A percentile compares a stretch with the other conserved stretches of the same genome.
These are phyloP conservation scores for Buphagus erythrorhynchus DNA, from an alignment of 2,797 vertebrate genomes.

Conservation along the genomic window DNA sequence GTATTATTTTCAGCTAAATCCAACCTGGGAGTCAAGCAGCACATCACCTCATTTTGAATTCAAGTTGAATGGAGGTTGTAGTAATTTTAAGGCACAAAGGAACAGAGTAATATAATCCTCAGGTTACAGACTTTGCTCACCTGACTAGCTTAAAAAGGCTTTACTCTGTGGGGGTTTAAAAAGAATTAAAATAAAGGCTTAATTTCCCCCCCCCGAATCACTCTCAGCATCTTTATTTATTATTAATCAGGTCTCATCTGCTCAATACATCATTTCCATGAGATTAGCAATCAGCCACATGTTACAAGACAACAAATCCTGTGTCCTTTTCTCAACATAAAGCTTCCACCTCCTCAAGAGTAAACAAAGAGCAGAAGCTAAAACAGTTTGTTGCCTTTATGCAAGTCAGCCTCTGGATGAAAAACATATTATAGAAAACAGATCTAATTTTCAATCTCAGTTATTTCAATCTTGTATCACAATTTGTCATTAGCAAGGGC, in stretches of 20 bases:
- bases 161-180: neutral
- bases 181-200: neutral
- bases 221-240: neutral
- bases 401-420: neutral
- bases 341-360: neutral
- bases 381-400: neutral
- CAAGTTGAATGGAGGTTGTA: neutral
- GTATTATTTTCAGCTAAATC: neutral
- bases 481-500: neutral
- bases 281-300: neutral
- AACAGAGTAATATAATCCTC: neutral
- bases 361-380: neutral
- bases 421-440: neutral
- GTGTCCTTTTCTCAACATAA: neutral
- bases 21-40: neutral
- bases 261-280: neutral
- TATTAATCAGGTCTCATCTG: neutral
- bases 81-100: neutral
- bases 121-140: neutral
- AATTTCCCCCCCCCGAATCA: accelerated
- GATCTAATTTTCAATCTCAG: neutral
- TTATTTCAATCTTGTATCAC: neutral
- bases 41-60: neutral
- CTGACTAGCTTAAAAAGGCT: neutral
- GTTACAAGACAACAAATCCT: neutral